Conservation (phyloP, 2,113 vertebrate species). For the Calypte anna region DNA sequence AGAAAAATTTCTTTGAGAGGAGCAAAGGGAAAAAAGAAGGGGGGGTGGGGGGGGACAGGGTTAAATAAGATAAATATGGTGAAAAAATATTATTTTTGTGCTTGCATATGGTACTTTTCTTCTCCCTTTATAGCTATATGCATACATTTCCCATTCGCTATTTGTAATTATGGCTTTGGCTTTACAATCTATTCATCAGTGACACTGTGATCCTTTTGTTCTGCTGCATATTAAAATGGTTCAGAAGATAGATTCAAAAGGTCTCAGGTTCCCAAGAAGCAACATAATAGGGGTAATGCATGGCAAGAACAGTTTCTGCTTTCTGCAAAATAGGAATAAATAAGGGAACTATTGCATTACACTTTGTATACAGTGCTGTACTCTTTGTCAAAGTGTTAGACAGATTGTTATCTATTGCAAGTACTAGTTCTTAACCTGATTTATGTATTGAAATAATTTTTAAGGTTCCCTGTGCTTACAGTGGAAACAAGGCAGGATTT, state of each 20-base stretch:
- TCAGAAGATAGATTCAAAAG: slow-evolving; percentile 74
- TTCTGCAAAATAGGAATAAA: slow-evolving; percentile 72
- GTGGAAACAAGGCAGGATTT: slow-evolving; percentile 30
- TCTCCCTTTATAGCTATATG: slow-evolving; percentile 44
- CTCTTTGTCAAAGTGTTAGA: slow-evolving; percentile 57
- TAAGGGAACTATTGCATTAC: slow-evolving; percentile 53
- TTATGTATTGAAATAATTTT: slow-evolving; percentile 24
- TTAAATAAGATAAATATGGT: slow-evolving; percentile 63
- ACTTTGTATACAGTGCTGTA: slow-evolving; percentile 23
- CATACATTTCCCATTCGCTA: slow-evolving; percentile 69
- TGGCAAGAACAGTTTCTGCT: slow-evolving; percentile 70
- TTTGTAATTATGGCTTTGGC: slow-evolving; percentile 72
- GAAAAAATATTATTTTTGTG: slow-evolving; percentile 70
- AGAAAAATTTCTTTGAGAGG: slow-evolving; percentile 61
- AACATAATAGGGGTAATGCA: slow-evolving; percentile 71
- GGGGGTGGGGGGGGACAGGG: background rate
- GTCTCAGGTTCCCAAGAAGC: slow-evolving; percentile 71
- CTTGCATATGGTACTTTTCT: slow-evolving; percentile 63
- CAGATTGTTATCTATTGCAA: slow-evolving; percentile 42
- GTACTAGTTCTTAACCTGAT: slow-evolving; percentile 42
- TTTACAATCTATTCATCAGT: slow-evolving; percentile 61
- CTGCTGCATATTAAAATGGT: slow-evolving; percentile 74
- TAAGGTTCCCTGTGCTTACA: background rate
- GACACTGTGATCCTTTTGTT: slow-evolving; percentile 75
- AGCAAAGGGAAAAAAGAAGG: background rate